Evolutionary conservation across 2,797 vertebrate species (phyloP).

Genomic region (Aphelocoma californica): DNA sequence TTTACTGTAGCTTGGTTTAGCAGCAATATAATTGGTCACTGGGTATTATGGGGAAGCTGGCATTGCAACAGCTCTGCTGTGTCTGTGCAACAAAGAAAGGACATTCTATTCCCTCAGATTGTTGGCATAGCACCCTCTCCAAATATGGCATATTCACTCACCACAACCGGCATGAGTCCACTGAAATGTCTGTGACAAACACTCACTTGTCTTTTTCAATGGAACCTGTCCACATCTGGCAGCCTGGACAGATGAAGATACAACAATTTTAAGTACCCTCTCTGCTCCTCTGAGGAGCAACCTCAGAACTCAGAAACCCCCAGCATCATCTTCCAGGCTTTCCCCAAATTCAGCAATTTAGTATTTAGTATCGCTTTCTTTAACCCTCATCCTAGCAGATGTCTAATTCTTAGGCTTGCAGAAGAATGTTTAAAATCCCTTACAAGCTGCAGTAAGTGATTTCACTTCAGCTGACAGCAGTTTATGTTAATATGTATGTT

Average conservation of each 20-base stretch:
- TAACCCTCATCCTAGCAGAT: background rate
- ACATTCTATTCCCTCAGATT: background rate
- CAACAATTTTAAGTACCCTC: background rate
- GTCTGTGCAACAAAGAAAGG: background rate
- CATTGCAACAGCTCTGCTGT: background rate
- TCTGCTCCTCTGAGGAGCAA: background rate
- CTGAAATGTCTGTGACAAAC: background rate
- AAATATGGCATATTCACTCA: no score
- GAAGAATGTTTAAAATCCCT: background rate
- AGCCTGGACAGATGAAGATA: background rate
- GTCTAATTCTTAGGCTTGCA: background rate
- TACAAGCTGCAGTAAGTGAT: background rate
- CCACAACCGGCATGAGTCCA: background rate
- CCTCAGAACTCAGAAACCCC: background rate
- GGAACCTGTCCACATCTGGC: background rate
- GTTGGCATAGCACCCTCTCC: background rate
- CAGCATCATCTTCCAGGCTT: background rate
- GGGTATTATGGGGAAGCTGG: background rate
- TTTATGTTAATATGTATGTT: background rate
- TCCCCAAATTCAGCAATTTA: background rate
- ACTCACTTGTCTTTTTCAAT: background rate
- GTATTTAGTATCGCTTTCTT: background rate
- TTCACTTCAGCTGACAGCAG: background rate
- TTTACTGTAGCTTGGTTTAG: constrained; percentile 57
- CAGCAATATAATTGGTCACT: constrained; percentile 44